Percentiles rank a stretch among this genome's conserved stretches.
These are phyloP conservation scores for Pipistrellus nathusii DNA, from an alignment of 2,797 vertebrate species.

Conservation along the genomic window DNA sequence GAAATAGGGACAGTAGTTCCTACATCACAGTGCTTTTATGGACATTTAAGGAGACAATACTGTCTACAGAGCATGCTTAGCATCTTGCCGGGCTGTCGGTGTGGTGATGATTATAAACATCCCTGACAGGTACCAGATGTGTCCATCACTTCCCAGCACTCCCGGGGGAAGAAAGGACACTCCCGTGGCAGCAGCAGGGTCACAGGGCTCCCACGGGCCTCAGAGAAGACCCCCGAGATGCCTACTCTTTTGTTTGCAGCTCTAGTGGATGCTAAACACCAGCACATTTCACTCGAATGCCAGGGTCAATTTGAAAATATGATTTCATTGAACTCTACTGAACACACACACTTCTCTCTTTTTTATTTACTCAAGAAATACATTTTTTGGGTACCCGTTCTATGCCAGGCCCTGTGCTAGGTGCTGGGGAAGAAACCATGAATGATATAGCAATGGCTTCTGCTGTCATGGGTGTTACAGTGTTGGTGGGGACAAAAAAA, in stretches of 20 bases:
- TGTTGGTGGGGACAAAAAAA: background rate
- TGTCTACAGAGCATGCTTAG: background rate
- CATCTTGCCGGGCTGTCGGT: background rate
- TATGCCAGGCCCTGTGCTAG: background rate
- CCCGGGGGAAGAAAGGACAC: background rate
- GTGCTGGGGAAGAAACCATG: background rate
- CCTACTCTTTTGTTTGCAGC: background rate
- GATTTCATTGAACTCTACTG: slow-evolving; percentile 30
- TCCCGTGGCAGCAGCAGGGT: background rate
- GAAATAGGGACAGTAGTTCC: background rate
- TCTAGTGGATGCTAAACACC: background rate
- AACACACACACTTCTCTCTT: background rate
- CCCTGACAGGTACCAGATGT: background rate
- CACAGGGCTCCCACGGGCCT: background rate
- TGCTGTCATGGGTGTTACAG: background rate
- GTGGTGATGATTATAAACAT: background rate
- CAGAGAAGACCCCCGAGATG: background rate
- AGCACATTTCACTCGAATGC: slow-evolving; percentile 24
- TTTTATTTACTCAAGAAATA: slow-evolving; percentile 12
- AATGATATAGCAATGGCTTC: background rate
- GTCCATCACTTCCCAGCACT: background rate
- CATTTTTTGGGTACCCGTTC: background rate
- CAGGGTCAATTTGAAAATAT: slow-evolving; percentile 18
- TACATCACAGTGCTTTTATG: rapidly evolving
- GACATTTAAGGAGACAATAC: background rate